Conservation (phyloP, 2,797 vertebrate species). For the Lepilemur septentrionalis region DNA sequence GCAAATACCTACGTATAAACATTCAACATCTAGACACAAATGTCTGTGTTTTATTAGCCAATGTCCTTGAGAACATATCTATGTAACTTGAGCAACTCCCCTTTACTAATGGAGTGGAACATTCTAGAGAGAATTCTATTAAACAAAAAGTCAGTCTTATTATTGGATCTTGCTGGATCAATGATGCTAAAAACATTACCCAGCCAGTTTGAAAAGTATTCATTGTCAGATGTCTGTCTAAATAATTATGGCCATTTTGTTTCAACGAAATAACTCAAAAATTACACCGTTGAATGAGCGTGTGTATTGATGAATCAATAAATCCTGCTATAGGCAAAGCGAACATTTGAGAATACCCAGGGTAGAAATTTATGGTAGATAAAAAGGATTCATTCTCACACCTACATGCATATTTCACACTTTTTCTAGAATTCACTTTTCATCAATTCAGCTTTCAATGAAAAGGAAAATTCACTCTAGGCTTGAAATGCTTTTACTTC, state of each 20-base stretch:
- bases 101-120: conserved; percentile 77
- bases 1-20: conserved; percentile 45
- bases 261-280: conserved; percentile 82
- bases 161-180: conserved; percentile 84
- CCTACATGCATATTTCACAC: neutral
- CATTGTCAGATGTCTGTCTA: conserved; percentile 55
- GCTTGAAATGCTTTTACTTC: neutral
- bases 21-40: conserved; percentile 55
- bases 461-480: neutral
- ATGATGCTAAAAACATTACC: conserved; percentile 82
- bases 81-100: conserved; percentile 72
- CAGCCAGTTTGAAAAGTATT: conserved; percentile 68
- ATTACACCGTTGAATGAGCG: conserved; percentile 71
- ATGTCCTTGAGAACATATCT: conserved; percentile 81
- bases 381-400: conserved; percentile 22
- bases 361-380: conserved; percentile 12
- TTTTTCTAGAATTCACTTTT: neutral
- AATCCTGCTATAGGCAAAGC: neutral
- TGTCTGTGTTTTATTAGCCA: conserved; percentile 50
- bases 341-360: neutral
- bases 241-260: conserved; percentile 76
- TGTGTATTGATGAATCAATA: conserved; percentile 51
- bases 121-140: conserved; percentile 82
- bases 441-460: neutral
- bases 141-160: conserved; percentile 83